These are phyloP conservation scores for Drosophila siamana DNA, from an alignment of 2,888 invertebrate species.

Conservation along the genomic window DNA sequence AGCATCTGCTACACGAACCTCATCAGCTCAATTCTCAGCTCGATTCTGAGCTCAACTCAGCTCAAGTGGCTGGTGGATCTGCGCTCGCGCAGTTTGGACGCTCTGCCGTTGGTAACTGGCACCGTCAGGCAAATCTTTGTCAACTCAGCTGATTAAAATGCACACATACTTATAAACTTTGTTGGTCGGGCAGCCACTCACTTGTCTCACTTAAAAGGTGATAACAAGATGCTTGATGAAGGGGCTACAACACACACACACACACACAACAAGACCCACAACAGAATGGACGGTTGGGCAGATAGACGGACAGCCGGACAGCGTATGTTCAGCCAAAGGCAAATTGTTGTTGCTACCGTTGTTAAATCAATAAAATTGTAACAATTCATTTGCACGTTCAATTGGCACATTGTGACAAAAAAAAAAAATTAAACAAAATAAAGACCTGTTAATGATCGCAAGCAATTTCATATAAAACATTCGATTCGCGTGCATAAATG, in stretches of 20 bases:
- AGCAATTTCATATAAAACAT: constrained; percentile 16
- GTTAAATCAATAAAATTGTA: constrained; percentile 61
- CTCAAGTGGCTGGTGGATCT: constrained; percentile 37
- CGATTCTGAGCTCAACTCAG: constrained; percentile 33
- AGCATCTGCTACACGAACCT: constrained; percentile 7
- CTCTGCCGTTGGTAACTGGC: constrained; percentile 71
- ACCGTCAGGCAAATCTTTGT: constrained; percentile 75
- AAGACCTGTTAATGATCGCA: constrained; percentile 7
- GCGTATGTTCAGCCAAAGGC: constrained; percentile 23
- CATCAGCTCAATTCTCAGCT: constrained; percentile 37
- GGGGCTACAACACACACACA: constrained; percentile 17
- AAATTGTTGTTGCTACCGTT: constrained; percentile 32
- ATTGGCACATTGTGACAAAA: constrained; percentile 58
- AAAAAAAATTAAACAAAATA: too few relatives aligned
- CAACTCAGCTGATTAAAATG: constrained; percentile 70
- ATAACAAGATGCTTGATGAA: constrained; percentile 73
- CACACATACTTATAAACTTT: constrained; percentile 24
- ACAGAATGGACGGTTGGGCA: neutral
- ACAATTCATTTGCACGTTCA: constrained; percentile 52
- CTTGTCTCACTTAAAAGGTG: constrained; percentile 81
- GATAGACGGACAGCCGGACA: neutral
- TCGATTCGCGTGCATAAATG: constrained; percentile 32
- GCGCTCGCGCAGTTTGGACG: constrained; percentile 6
- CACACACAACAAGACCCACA: neutral
- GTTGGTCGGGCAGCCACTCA: constrained; percentile 63